Percentiles rank a stretch among this genome's conserved stretches.
These are phyloP conservation scores for Scartelaos histophorus DNA, from an alignment of 2,113 vertebrate genomes.

Conservation along the genomic window DNA sequence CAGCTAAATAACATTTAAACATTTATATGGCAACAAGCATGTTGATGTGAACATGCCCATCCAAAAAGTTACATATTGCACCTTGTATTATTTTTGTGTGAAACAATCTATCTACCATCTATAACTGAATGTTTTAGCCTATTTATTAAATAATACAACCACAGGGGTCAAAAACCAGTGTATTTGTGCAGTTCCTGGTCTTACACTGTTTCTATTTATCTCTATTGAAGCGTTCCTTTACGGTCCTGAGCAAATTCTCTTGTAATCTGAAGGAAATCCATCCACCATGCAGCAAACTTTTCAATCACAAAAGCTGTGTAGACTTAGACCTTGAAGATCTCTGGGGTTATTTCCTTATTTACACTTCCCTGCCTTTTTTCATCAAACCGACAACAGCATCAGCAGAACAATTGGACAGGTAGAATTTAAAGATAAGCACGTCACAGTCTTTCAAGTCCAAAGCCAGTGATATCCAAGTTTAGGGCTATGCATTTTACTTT, in stretches of 20 bases:
- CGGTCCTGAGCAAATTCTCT: background rate
- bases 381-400: background rate
- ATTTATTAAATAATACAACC: background rate
- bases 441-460: background rate
- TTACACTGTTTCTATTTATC: background rate
- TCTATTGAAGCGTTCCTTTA: background rate
- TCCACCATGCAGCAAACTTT: background rate
- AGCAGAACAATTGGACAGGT: background rate
- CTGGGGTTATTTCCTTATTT: conserved; percentile 30
- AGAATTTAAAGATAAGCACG: background rate
- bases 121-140: background rate
- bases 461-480: background rate
- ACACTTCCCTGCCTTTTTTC: conserved; percentile 8
- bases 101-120: background rate
- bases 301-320: background rate
- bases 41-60: too few species aligned
- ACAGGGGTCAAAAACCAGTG: too few species aligned
- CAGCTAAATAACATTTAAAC: too few species aligned
- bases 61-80: too few species aligned
- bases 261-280: conserved; percentile 12
- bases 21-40: too few species aligned
- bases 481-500: background rate
- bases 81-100: too few species aligned
- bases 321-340: background rate
- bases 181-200: background rate